phyloP scores from a whole-genome alignment of 2,888 invertebrate species.

The Rhingia rostrata region DNA sequence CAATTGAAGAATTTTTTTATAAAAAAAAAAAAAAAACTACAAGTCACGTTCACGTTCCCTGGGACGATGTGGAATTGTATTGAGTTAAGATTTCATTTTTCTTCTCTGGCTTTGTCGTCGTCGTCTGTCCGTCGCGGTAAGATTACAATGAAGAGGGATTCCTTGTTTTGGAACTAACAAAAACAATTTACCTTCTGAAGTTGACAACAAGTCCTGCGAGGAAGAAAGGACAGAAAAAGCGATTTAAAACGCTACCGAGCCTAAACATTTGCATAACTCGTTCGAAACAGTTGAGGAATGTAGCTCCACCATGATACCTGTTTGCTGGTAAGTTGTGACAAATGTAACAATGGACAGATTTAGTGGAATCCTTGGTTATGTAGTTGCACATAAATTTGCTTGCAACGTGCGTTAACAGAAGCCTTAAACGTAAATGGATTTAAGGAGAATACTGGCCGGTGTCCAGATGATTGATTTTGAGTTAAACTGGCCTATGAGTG shows the following conservation, averaged over 20 bases:
- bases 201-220: conserved; percentile 31
- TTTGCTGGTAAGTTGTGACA: conserved; percentile 4
- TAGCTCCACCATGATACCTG: neutral
- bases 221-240: conserved; percentile 1
- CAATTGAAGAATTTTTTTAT: conserved; percentile 3
- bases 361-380: too few species aligned
- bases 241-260: neutral
- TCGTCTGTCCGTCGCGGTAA: conserved; percentile 8
- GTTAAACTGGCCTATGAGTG: too few species aligned
- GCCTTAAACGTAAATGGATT: too few species aligned
- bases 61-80: conserved; percentile 18
- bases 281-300: conserved; percentile 30
- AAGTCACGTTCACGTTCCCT: conserved; percentile 60
- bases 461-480: too few species aligned
- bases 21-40: conserved; percentile 10
- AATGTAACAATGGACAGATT: neutral
- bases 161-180: conserved; percentile 20
- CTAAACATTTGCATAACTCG: conserved; percentile 47
- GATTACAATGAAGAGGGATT: conserved; percentile 40
- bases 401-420: too few species aligned
- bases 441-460: too few species aligned
- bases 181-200: neutral
- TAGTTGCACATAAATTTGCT: too few species aligned
- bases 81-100: conserved; percentile 24
- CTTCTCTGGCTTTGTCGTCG: conserved; percentile 5